Evolutionary conservation across 1,140 invertebrate species (phyloP), one percentile per base, ranked within the genome.

Genomic region (Halesus radiatus): DNA sequence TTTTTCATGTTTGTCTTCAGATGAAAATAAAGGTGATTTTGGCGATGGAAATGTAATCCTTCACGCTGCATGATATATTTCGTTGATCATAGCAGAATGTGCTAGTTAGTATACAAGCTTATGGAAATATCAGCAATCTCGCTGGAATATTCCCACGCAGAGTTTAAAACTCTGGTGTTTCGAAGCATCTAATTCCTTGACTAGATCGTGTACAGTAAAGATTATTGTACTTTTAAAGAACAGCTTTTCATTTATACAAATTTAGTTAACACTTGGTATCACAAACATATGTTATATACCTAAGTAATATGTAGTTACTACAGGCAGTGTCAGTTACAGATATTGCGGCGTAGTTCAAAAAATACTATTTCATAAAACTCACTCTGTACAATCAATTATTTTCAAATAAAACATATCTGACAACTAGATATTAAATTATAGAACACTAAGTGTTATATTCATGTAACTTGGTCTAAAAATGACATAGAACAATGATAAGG

Each of bases 261-360:
- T 73, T 50, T 52, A 53, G n/a, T 50, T 20, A 45, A 45, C 22
- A 66, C 16, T 20, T 22, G 18, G 23, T 60, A 60, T 60, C 56
- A 60, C 56, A 60, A 45, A 45, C 37, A 45, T 45, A 45, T 10
- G 37, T 45, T 13, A 45, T 45, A 45, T 45, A 5, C 4, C 32
- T n/a, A n/a, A n/a, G 26, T 29, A 29, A 29, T 29, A 29, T 45
- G 37, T 45, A 45, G 37, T 45, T 60, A 60, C 56, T 60, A 60
- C 56, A 60, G 56, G 56, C 56, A 77, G 64, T 73, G 75, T 62
- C 37, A 78, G 70, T 75, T 32, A 62, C 23, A 37, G 5, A 13
- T 62, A 54, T 76, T 45, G 62, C 52, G n/a, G 64, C 78, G 76
- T 73, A 84, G 85, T 80, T 45, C 37, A 45, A 45, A 45, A 13